Base-by-base conservation (phyloP, 92 coral and sea anemone genomes). In the Ricordea florida region DNA sequence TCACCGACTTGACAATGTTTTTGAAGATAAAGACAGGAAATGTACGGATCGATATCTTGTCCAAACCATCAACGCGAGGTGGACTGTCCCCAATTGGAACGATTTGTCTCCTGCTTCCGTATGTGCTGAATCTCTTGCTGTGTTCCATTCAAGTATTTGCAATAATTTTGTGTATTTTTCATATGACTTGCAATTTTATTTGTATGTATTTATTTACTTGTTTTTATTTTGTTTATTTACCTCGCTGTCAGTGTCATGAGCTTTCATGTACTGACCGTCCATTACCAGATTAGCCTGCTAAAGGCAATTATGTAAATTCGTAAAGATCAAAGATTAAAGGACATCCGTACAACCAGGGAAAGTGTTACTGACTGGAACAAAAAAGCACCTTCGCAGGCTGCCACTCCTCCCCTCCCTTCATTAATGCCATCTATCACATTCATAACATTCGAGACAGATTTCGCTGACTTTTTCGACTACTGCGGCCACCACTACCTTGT, bases 381-480 rank as follows among this genome's bases (percentile, higher is more conserved):
- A 25, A 77, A 77, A 10, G 83, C 67, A 4, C 83, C 83, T 2
- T 63, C 83, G 3, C 84, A 72, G 33, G 79, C 67, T 5, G 68
- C 68, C 0, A 55, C 53, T 4, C 79, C 79, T 13, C 79, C 48
- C 49, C 43, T 6, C 46, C 82, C 82, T n/a, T 16, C 73, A 28
- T 33, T 83, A 45, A 83, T 75, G 59, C 82, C 88, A 26, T 69
- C 88, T 7, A 76, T 81, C 31, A 85, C 85, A 32, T 81, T 81
- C 36, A 76, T 81, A 22, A 85, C 85, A 32, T 81, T 81, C 36
- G 85, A 75, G 56, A 81, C 85, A 22, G 79, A 82, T 66, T 82
- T 63, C 26, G 85, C 85, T 38, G 80, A 77, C 76, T 71, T 82
- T 33, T 62, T 76, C 27, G 4, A 44, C 32, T 46, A 31, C 29